Conservation (phyloP, 2,113 vertebrate species). For the Lathamus discolor region DNA sequence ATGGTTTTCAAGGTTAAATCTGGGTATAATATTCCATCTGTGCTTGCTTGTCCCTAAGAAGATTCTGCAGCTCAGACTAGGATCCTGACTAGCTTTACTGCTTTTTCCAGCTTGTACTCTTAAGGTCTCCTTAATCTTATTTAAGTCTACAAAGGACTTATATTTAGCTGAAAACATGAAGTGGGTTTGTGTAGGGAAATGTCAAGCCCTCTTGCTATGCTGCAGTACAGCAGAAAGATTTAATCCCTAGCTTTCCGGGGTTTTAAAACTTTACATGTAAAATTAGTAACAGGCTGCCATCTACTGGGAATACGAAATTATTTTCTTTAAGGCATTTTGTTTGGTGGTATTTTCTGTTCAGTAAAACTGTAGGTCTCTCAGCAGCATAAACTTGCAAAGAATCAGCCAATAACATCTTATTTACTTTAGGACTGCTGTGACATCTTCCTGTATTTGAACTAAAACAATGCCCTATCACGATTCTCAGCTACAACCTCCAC, state of each 20-base stretch:
- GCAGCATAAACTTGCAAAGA: neutral
- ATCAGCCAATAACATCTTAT: neutral
- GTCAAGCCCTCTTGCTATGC: neutral
- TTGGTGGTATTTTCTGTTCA: neutral
- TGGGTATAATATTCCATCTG: neutral
- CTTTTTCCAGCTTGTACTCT: constrained; percentile 35
- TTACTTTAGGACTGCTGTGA: neutral
- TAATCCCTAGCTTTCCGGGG: neutral
- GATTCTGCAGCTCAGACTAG: constrained; percentile 18
- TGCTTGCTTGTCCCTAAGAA: constrained; percentile 1
- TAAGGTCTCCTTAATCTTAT: constrained; percentile 49
- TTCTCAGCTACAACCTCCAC: neutral
- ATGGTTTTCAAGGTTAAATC: neutral
- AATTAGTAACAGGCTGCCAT: constrained; percentile 52
- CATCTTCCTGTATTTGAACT: neutral
- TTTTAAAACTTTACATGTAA: neutral
- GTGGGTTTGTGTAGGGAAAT: constrained; percentile 14
- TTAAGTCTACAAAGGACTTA: constrained; percentile 10
- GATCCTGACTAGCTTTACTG: constrained; percentile 29
- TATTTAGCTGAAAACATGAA: constrained; percentile 42
- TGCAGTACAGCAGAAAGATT: neutral
- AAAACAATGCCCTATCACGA: neutral
- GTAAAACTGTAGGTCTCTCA: neutral
- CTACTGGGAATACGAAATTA: neutral
- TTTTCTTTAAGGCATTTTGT: neutral